Evolutionary conservation across 2,888 invertebrate genomes (phyloP).

Genomic region (Leuctra nigra): DNA sequence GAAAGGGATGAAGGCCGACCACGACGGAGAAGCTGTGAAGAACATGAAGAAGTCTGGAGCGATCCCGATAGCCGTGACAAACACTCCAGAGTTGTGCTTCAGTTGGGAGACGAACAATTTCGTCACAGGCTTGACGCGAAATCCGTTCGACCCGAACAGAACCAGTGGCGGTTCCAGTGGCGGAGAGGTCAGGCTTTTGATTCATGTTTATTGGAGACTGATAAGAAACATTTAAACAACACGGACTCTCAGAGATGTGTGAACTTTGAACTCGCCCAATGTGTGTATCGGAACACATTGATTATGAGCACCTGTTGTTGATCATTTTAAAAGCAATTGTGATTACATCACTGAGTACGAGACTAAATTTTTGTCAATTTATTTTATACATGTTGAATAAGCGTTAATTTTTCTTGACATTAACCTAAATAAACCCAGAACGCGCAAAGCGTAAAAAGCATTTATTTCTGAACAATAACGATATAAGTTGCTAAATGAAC

Average conservation of each 20-base stretch:
- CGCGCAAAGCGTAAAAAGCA: too few species aligned
- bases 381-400: too few species aligned
- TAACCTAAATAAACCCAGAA: too few species aligned
- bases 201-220: too few species aligned
- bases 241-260: not conserved
- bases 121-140: constrained; percentile 52
- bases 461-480: too few species aligned
- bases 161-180: constrained; percentile 59
- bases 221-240: not conserved
- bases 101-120: constrained; percentile 54
- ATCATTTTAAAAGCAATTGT: too few species aligned
- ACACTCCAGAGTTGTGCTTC: constrained; percentile 55
- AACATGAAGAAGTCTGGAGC: constrained; percentile 49
- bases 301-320: too few species aligned
- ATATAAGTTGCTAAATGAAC: too few species aligned
- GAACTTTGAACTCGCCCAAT: not conserved
- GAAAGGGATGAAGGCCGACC: constrained; percentile 39
- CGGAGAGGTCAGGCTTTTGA: constrained; percentile 47
- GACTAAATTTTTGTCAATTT: too few species aligned
- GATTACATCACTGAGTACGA: too few species aligned
- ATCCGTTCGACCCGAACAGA: constrained; percentile 54
- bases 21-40: constrained; percentile 47
- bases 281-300: too few species aligned
- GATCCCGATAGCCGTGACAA: constrained; percentile 55
- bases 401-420: too few species aligned